These are phyloP conservation scores for Sphyrna mokarran DNA, from an alignment of 2,113 vertebrate species.

Conservation along the genomic window DNA sequence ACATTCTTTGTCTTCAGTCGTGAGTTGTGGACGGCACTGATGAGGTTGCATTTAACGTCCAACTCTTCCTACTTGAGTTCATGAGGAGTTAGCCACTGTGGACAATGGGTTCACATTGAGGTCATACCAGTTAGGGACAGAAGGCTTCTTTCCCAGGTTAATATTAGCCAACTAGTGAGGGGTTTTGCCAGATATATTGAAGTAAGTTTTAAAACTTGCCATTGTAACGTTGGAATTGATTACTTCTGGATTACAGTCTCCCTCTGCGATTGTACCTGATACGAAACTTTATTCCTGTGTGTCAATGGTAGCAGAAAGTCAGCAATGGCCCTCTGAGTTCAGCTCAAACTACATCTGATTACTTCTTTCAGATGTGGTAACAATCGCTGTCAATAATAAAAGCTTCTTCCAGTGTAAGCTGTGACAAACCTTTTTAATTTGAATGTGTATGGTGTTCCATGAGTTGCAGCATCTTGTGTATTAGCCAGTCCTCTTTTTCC, in stretches of 20 bases:
- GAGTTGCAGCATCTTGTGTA: background rate
- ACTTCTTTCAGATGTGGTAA: too few species aligned
- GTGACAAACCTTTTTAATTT: background rate
- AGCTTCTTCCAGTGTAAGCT: background rate
- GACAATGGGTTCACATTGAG: background rate
- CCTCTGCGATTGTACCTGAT: background rate
- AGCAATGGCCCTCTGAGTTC: background rate
- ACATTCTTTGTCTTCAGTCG: background rate
- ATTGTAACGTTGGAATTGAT: background rate
- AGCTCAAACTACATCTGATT: background rate
- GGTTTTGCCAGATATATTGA: background rate
- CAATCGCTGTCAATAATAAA: background rate
- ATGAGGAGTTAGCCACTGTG: background rate
- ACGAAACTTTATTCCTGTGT: background rate
- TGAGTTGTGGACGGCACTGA: background rate
- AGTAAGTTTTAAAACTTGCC: background rate
- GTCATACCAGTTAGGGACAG: background rate
- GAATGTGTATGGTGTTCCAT: background rate
- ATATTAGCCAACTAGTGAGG: background rate
- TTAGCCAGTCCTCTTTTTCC: background rate
- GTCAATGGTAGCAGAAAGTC: background rate
- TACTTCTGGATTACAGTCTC: background rate
- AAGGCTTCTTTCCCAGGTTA: background rate
- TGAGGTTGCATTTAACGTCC: background rate
- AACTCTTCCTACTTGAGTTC: background rate